Base-by-base conservation (phyloP, 1,140 invertebrate species). In the Pseudomyrmex gracilis region DNA sequence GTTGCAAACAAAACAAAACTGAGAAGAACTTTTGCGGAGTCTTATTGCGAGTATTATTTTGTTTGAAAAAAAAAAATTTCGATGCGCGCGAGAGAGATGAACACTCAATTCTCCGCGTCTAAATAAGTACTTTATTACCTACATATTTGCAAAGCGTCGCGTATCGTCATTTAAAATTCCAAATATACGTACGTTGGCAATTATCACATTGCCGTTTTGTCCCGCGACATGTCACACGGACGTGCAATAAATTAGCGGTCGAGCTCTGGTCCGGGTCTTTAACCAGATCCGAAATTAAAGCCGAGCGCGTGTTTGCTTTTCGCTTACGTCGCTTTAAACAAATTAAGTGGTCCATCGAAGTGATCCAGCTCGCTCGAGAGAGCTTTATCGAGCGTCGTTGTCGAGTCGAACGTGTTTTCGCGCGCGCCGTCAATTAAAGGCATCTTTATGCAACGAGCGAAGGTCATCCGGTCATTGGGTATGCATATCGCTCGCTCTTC, bases 371-470 rank as follows among this genome's bases (percentile, higher is more conserved):
- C 55, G 78, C 67, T 77, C 77, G 85, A 73, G 51, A 90, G 34
- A 34, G 34, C 90, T 92, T 88, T 91, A 91, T 90, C 90, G 91
- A 93, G 87, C 89, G 89, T 82, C 73, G 82, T 57, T 85, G 73
- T 15, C 34, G 15, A 45, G 74, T 12, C 70, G 78, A 94, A 94
- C 93, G 92, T 93, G 92, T 94, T 93, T 93, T 93, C 90, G 87
- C 91, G 92, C 91, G 90, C 89, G 90, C 84, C 90, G 91, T 93
- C 93, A 93, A 94, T 94, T 94, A 94, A 93, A 93, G 87, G 89
- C 91, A 94, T 93, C 91, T 94, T 94, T 93, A 93, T 94, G 93
- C 92, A 94, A 93, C 91, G 90, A 84, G 83, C 93, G 93, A 93
- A 94, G 93, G 93, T 94, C 91, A 93, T 93, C 91, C 89, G 91